These are phyloP conservation scores for Aporophyla lueneburgensis DNA, from an alignment of 2,888 invertebrate genomes.

Conservation along the genomic window DNA sequence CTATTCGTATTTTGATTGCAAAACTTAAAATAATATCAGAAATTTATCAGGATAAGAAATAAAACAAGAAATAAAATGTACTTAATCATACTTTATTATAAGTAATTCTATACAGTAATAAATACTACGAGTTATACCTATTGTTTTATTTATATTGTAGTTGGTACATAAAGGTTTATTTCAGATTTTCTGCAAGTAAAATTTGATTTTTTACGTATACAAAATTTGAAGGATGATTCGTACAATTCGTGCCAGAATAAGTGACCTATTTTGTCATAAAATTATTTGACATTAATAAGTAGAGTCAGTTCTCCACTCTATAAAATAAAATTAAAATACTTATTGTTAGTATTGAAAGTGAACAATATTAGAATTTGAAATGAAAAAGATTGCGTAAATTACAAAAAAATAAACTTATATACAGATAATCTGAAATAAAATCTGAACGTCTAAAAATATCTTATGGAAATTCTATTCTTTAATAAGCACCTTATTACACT, in stretches of 20 bases:
- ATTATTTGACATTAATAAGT: no score
- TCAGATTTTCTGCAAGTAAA: slow-evolving; percentile 5
- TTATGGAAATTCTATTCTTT: slow-evolving; percentile 23
- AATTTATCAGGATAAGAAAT: slow-evolving; percentile 15
- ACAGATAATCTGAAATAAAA: slow-evolving; percentile 35
- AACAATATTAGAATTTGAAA: no score
- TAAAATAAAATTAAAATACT: no score
- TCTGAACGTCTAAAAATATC: slow-evolving; percentile 14
- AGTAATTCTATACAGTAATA: slow-evolving; percentile 70
- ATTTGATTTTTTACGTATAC: no score
- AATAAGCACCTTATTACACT: slow-evolving; percentile 52
- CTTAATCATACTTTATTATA: slow-evolving; percentile 67
- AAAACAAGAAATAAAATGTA: slow-evolving; percentile 33
- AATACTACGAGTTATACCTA: slow-evolving; percentile 68
- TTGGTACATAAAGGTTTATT: slow-evolving; percentile 31
- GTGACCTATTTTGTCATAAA: not conserved
- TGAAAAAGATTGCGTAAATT: no score
- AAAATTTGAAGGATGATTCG: not conserved
- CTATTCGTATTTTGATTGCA: slow-evolving; percentile 19
- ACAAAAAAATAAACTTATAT: no score
- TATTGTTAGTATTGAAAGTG: no score
- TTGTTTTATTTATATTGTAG: slow-evolving; percentile 61
- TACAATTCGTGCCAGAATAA: slow-evolving; percentile 19
- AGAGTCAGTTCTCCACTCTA: no score
- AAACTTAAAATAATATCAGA: not conserved